A percentile compares a stretch with the other conserved stretches of the same genome.
Evolutionary conservation across 2,888 invertebrate genomes (phyloP).

Genomic region (Cecidostiba fungosa): DNA sequence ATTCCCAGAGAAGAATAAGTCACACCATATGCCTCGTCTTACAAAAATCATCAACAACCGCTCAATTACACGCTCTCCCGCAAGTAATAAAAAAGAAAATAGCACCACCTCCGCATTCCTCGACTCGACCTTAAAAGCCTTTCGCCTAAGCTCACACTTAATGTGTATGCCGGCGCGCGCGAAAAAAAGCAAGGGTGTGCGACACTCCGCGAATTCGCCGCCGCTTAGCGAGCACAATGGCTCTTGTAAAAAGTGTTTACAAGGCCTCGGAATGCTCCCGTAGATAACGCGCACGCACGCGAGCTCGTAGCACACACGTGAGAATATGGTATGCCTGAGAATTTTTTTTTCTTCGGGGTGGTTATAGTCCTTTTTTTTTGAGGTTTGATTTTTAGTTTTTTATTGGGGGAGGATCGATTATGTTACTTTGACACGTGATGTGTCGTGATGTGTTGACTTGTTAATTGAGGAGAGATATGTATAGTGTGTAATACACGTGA

Average conservation of each 20-base stretch:
- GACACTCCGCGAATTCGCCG: conserved; percentile 50
- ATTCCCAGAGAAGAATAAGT: neutral
- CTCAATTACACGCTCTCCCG: conserved; percentile 36
- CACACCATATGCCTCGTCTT: neutral
- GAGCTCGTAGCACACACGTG: neutral
- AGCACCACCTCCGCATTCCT: neutral
- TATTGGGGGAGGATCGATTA: neutral
- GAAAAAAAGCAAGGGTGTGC: conserved; percentile 7
- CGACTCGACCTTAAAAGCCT: neutral
- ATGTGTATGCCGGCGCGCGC: neutral
- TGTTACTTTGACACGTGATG: neutral
- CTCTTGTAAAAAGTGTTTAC: conserved; percentile 64
- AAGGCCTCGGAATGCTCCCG: conserved; percentile 60
- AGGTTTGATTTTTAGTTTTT: neutral
- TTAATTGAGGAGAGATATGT: neutral
- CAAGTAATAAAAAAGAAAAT: neutral
- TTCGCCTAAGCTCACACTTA: conserved; percentile 12
- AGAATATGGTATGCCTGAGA: too few species aligned
- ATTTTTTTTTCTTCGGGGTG: neutral
- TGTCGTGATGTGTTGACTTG: neutral
- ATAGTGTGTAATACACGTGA: too few species aligned
- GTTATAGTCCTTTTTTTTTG: neutral
- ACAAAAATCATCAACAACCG: neutral
- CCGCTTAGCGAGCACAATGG: conserved; percentile 59
- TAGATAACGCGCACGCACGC: conserved; percentile 62